These are phyloP conservation scores for Lophura nycthemera DNA, from an alignment of 2,113 vertebrate species.

Conservation along the genomic window DNA sequence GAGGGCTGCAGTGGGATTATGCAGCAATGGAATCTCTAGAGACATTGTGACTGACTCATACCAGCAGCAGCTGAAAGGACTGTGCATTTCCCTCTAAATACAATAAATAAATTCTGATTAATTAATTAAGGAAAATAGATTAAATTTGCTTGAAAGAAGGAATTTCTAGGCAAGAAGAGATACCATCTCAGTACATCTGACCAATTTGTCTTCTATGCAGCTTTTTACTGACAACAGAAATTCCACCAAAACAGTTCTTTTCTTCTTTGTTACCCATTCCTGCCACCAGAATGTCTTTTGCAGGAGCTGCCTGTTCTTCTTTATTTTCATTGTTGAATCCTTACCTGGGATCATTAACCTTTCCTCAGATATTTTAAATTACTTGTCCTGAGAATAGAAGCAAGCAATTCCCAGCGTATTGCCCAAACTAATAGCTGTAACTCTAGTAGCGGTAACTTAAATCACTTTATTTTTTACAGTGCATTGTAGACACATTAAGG, in stretches of 20 bases:
- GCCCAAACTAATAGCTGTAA: neutral
- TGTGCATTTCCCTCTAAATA: neutral
- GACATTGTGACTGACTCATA: conserved; percentile 19
- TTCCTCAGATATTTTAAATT: neutral
- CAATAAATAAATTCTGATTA: neutral
- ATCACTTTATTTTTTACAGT: neutral
- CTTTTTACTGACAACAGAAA: neutral
- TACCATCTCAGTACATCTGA: neutral
- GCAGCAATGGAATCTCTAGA: conserved; percentile 1
- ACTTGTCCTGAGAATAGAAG: neutral
- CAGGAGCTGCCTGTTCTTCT: neutral
- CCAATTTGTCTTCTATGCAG: neutral
- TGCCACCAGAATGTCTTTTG: neutral
- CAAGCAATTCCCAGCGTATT: neutral
- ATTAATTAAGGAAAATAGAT: neutral
- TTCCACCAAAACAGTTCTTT: neutral
- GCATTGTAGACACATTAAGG: neutral
- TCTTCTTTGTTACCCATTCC: neutral
- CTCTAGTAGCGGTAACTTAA: neutral
- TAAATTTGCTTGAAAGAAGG: neutral
- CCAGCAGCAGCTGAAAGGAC: neutral
- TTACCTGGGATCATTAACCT: neutral
- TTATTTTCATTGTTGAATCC: neutral
- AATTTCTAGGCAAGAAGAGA: neutral
- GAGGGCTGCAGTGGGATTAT: conserved; percentile 48